phyloP scores from a whole-genome alignment of 2,888 invertebrate genomes.

The Pterostichus madidus region DNA sequence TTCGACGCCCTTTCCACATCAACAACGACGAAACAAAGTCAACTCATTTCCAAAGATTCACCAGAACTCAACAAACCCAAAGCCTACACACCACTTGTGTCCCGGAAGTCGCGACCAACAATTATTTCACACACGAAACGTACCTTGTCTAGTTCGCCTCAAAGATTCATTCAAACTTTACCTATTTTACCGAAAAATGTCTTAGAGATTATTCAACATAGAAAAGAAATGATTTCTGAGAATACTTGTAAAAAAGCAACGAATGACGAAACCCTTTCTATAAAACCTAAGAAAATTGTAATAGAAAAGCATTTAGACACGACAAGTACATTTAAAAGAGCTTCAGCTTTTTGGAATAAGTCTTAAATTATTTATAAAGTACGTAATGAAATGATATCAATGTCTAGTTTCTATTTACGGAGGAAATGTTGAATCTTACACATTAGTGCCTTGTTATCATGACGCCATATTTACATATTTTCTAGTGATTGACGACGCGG shows the following conservation, averaged over 20 bases:
- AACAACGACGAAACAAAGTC: not conserved
- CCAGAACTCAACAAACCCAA: conserved; percentile 31
- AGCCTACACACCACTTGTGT: conserved; percentile 39
- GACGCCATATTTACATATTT: conserved; percentile 3
- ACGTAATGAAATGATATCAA: conserved; percentile 17
- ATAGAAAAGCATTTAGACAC: conserved; percentile 66
- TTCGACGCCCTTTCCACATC: conserved; percentile 69
- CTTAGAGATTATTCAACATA: conserved; percentile 10
- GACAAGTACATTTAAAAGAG: conserved; percentile 73
- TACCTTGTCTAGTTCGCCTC: conserved; percentile 57
- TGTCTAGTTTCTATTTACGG: conserved; percentile 33
- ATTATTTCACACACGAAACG: conserved; percentile 16
- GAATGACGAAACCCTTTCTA: no score
- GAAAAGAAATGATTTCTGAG: not conserved
- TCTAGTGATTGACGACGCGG: conserved; percentile 13
- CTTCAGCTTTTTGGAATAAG: conserved; percentile 76
- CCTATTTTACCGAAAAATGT: conserved; percentile 35
- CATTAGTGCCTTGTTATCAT: not conserved
- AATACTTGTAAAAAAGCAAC: not conserved
- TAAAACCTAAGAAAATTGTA: conserved; percentile 45
- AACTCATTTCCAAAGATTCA: conserved; percentile 14
- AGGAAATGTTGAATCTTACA: not conserved
- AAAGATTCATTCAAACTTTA: conserved; percentile 38
- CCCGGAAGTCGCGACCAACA: conserved; percentile 63
- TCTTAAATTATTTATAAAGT: conserved; percentile 69